phyloP scores from a whole-genome alignment of 2,888 invertebrate genomes.

The Malachius bipustulatus region DNA sequence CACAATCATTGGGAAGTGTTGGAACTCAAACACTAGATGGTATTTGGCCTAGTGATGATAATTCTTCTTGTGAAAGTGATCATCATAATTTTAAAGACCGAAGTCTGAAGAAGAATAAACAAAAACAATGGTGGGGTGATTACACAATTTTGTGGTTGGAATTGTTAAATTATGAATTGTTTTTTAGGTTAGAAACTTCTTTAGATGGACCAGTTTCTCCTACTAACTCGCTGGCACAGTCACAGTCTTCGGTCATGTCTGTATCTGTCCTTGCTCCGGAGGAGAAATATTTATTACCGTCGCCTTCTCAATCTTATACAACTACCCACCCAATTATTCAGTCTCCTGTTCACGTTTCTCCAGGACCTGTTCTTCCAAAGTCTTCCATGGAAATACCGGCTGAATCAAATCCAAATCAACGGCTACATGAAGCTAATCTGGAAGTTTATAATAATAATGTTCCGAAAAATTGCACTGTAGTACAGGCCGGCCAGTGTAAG shows the following conservation, averaged over 20 bases:
- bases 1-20: constrained; percentile 49
- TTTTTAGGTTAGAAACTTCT: constrained; percentile 34
- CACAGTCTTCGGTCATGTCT: constrained; percentile 26
- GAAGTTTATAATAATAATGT: constrained; percentile 47
- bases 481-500: constrained; percentile 80
- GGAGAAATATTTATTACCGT: constrained; percentile 22
- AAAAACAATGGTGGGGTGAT: constrained; percentile 34
- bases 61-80: constrained; percentile 36
- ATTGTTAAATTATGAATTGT: too few relatives aligned
- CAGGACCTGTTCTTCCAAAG: constrained; percentile 26
- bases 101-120: constrained; percentile 31
- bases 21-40: constrained; percentile 36
- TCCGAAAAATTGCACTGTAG: constrained; percentile 71
- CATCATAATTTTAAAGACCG: constrained; percentile 27
- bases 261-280: constrained; percentile 23
- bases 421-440: constrained; percentile 29
- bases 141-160: too few relatives aligned
- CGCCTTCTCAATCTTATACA: constrained; percentile 14
- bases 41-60: constrained; percentile 36
- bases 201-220: constrained; percentile 32
- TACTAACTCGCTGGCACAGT: constrained; percentile 22
- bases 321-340: constrained; percentile 17
- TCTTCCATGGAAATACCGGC: constrained; percentile 34
- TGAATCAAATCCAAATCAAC: constrained; percentile 34
- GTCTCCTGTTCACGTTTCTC: constrained; percentile 17